Percentiles rank a stretch among this genome's conserved stretches.
Evolutionary conservation across 2,888 invertebrate genomes (phyloP).

Genomic region (Drosophila phalerata): DNA sequence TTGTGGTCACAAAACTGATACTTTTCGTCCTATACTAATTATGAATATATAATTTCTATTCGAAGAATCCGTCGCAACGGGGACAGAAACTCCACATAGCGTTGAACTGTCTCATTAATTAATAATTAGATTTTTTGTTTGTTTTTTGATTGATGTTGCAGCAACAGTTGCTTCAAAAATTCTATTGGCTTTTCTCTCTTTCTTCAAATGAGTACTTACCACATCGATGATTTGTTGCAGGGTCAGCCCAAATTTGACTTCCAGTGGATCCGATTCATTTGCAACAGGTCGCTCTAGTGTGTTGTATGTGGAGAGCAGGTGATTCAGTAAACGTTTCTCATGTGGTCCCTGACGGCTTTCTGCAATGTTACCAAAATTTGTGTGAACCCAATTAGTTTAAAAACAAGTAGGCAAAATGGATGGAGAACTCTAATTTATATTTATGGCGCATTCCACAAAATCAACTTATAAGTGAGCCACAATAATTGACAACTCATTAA

Average conservation of each 20-base stretch:
- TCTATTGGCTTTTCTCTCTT: constrained; percentile 20
- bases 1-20: constrained; percentile 97
- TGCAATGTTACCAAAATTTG: constrained; percentile 85
- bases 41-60: constrained; percentile 6
- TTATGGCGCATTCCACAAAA: constrained; percentile 56
- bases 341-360: constrained; percentile 95
- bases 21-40: constrained; percentile 88
- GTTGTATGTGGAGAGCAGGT: constrained; percentile 93
- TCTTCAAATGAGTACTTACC: constrained; percentile 89
- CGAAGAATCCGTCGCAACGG: constrained; percentile 32
- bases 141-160: constrained; percentile 36
- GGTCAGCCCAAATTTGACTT: constrained; percentile 96
- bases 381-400: constrained; percentile 41
- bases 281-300: constrained; percentile 95
- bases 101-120: constrained; percentile 29
- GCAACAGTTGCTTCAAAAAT: constrained; percentile 26
- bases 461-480: constrained; percentile 47
- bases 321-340: constrained; percentile 94
- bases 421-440: constrained; percentile 47
- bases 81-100: constrained; percentile 16
- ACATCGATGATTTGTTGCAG: constrained; percentile 97
- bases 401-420: neutral
- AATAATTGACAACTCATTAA: constrained; percentile 69
- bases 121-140: neutral
- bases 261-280: constrained; percentile 95